Percentiles rank a stretch among this genome's conserved stretches.
Evolutionary conservation across 2,888 invertebrate species (phyloP).

Genomic region (Melinaea menophilus): DNA sequence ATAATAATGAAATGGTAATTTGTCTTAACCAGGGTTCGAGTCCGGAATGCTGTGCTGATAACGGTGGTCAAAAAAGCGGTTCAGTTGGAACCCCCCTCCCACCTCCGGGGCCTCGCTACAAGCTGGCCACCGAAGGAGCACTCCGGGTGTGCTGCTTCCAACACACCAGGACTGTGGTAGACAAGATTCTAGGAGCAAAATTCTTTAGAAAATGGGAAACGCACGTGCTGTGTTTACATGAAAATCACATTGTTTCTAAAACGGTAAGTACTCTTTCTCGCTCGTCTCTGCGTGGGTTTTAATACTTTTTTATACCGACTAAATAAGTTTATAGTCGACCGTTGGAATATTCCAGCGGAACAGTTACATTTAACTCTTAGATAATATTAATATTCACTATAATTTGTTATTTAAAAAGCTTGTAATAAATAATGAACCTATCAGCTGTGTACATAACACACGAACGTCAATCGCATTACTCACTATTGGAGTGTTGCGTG

Average conservation of each 20-base stretch:
- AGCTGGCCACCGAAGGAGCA: conserved; percentile 84
- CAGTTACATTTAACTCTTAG: neutral
- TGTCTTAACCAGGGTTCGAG: conserved; percentile 67
- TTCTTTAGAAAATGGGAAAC: conserved; percentile 88
- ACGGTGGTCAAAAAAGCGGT: conserved; percentile 59
- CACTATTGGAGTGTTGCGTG: conserved; percentile 35
- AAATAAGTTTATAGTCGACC: conserved; percentile 12
- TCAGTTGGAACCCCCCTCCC: conserved; percentile 58
- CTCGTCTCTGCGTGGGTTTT: neutral
- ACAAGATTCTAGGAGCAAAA: conserved; percentile 87
- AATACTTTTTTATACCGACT: conserved; percentile 9
- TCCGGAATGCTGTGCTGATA: conserved; percentile 74
- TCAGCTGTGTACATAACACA: conserved; percentile 58
- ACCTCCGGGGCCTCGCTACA: conserved; percentile 80
- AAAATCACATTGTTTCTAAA: conserved; percentile 83
- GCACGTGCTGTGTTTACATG: conserved; percentile 83
- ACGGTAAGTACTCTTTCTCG: conserved; percentile 76
- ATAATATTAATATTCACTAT: conserved; percentile 31
- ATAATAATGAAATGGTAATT: neutral
- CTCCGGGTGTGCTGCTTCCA: conserved; percentile 86
- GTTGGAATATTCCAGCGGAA: neutral
- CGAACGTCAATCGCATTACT: conserved; percentile 63
- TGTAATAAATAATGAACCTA: conserved; percentile 50
- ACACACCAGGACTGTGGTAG: conserved; percentile 86
- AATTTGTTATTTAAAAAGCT: conserved; percentile 51